Base-by-base conservation (phyloP, 2,888 invertebrate genomes). In the Caenorhabditis sp. region DNA sequence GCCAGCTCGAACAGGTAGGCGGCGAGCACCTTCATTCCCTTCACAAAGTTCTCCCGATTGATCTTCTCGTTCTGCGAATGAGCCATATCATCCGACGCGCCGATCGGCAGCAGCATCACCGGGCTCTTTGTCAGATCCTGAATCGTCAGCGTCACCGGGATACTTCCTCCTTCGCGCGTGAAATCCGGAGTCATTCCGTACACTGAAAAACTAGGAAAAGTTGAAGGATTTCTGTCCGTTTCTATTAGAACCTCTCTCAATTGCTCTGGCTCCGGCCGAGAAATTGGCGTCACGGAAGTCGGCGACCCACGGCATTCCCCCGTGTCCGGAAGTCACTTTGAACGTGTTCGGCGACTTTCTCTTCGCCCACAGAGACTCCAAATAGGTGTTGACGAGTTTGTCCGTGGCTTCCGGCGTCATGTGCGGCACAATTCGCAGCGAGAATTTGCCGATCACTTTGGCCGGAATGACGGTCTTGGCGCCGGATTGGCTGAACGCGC, bases 21-120 rank as follows among this genome's bases (percentile, higher is more conserved):
- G 15, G 85, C 88, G 22, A 88, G 79, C 3, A 82, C 75, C 71
- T 88, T 87, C 68, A 80, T 86, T 37, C 87, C 87, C 58, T 83
- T 73, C 55, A 88, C 79, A 52, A 86, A 87, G 68, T 88, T 88
- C 46, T 76, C 71, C 73, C 94, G 91, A 91, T 97, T 93, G 85
- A 99, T 92, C 90, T 99, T 99, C 91, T 99, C 98, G 91, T 99
- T 98, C 91, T 98, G 88, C 95, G 96, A 96, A 91, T 99, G 99
- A 74, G 98, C 97, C 86, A 97, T 97, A 90, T 99, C 99, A 90
- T 98, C 97, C 70, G 94, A 93, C 63, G 94, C 93, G 53, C 98
- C 98, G 90, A 99, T 94, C 1, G 98, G 98, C 83, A 99, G 92
- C 79, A 99, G 92, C 89, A 99, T 92, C 55, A 97, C 96, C 91